These are phyloP conservation scores for Pangasius sanitwongsei DNA, from an alignment of 2,797 vertebrate species.

Conservation along the genomic window DNA sequence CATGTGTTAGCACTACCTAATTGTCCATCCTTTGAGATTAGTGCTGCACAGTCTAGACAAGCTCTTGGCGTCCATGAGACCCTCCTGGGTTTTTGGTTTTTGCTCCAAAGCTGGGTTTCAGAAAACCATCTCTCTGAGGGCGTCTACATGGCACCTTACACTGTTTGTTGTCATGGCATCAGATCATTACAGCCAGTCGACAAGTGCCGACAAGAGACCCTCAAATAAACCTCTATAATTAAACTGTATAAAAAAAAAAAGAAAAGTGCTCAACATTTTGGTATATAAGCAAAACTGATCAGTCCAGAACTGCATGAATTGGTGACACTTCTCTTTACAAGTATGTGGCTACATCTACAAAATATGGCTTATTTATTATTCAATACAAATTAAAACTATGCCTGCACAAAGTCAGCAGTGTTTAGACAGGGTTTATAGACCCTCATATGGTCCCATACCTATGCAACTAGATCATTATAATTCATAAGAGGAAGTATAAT, in stretches of 20 bases:
- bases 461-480: background rate
- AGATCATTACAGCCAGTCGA: slow-evolving; percentile 63
- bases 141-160: slow-evolving; percentile 56
- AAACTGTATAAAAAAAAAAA: slow-evolving; percentile 23
- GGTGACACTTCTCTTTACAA: background rate
- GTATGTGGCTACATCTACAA: background rate
- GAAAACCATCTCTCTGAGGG: slow-evolving; percentile 53
- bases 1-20: slow-evolving; percentile 65
- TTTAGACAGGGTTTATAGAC: background rate
- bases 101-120: slow-evolving; percentile 53
- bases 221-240: slow-evolving; percentile 44
- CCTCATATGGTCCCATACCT: background rate
- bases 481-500: background rate
- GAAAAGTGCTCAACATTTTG: background rate
- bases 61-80: slow-evolving; percentile 63
- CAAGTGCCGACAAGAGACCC: slow-evolving; percentile 60
- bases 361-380: background rate
- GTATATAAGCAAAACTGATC: background rate
- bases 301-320: background rate
- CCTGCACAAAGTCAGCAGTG: background rate
- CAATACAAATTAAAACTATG: background rate
- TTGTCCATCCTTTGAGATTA: slow-evolving; percentile 60
- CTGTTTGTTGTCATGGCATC: slow-evolving; percentile 76
- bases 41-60: slow-evolving; percentile 72
- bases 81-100: slow-evolving; percentile 55